These are phyloP conservation scores for Hydroisotoma schaefferi DNA, from an alignment of 2,888 invertebrate genomes.

Conservation along the genomic window DNA sequence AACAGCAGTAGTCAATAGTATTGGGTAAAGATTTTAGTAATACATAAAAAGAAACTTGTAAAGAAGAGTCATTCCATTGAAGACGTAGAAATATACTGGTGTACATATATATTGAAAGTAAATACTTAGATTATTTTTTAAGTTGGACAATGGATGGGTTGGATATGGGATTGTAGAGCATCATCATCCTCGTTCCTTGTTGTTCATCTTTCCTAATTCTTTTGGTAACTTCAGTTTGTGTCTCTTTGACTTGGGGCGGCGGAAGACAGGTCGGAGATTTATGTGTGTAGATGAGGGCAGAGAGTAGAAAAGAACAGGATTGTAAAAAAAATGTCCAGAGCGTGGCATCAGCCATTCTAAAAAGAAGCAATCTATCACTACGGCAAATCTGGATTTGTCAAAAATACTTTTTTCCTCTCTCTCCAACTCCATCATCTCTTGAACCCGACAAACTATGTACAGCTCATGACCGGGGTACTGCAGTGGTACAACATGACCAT, in stretches of 20 bases:
- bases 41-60: too few relatives aligned
- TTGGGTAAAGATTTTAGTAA: too few relatives aligned
- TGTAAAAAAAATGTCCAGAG: conserved; percentile 46
- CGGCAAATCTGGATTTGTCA: conserved; percentile 49
- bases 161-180: conserved; percentile 47
- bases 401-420: conserved; percentile 35
- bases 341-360: conserved; percentile 48
- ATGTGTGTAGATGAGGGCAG: conserved; percentile 40
- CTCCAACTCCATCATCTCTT: conserved; percentile 1
- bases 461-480: neutral
- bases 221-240: conserved; percentile 22
- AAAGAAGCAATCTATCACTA: conserved; percentile 48
- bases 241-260: conserved; percentile 45
- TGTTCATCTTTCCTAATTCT: conserved; percentile 16
- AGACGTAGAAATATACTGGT: too few relatives aligned
- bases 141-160: conserved; percentile 37
- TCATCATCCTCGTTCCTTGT: neutral
- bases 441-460: conserved; percentile 1
- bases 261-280: conserved; percentile 48
- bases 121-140: conserved; percentile 2
- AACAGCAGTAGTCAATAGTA: too few relatives aligned
- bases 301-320: conserved; percentile 45
- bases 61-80: too few relatives aligned
- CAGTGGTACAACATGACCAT: conserved; percentile 15
- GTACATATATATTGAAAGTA: conserved; percentile 2